Evolutionary conservation across 1,140 invertebrate genomes (phyloP), one percentile per base, ranked within the genome.

Genomic region (Cotesia typhae): DNA sequence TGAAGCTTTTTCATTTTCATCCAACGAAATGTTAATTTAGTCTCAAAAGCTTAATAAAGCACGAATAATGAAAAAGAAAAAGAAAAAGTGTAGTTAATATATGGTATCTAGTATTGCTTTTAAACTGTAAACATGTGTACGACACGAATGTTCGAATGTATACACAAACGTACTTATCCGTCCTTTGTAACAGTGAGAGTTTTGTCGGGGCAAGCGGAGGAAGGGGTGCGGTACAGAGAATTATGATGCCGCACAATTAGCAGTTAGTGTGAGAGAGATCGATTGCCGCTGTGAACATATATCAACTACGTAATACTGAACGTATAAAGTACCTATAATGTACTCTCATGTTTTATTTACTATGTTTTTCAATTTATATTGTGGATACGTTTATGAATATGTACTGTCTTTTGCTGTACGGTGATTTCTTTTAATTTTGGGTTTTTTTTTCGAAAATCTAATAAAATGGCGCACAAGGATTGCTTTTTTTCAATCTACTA

Each of bases 161-260:
- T 60, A 61, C 41, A 47, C 41, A 64, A 74, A 69, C 41, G 59
- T 35, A 71, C 63, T 66, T 71, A 57, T 51, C 65, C 47, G 38
- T 71, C 47, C 70, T 71, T 67, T 67, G 72, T 55, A 72, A 59
- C 72, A 74, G 64, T 66, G 71, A 73, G 71, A 76, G 63, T 71
- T 74, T 76, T 78, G 41, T 77, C 73, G 76, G 76, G 67, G 74
- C 69, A 74, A 72, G 74, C 52, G 75, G 75, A 72, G 60, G 57
- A 73, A 77, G 63, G 52, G 71, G 71, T 70, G 74, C 59, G 73
- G 75, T 76, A 76, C 74, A 75, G 83, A 86, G 84, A 87, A 79
- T 86, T 86, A 87, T 87, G 85, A 87, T 82, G 83, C 81, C 81
- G 81, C 81, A 84, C 85, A 86, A 87, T 87, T 87, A 87, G 85